Evolutionary conservation across 2,113 vertebrate genomes (phyloP), one percentile per base, ranked within the genome.

Genomic region (Chloropsis hardwickii): DNA sequence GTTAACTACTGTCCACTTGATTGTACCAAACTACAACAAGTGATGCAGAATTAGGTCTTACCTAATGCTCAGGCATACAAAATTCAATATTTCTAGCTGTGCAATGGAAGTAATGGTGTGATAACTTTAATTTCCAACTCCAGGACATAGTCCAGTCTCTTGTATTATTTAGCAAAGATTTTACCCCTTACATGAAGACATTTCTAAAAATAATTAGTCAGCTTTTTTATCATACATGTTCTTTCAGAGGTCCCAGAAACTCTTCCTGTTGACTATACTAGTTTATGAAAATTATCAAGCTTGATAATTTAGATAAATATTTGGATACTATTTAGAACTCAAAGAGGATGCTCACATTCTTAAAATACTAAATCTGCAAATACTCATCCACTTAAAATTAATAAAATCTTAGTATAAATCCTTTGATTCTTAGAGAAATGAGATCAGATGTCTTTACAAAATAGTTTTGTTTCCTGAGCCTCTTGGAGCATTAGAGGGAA

Each of bases 61-160:
- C 17, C 2, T 62, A 81, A 50, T 4, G n/a, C 14, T 31, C 7
- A 24, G 37, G 17, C 40, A 20, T n/a, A 42, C 11, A 71, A 57
- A 86, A 81, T 62, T 37, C 27, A 58, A 24, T 39, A 57, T 51
- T 92, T 81, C 50, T 39, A 69, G 40, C 21, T 51, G 7, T 53
- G 27, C 35, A 56, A n/a, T 18, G 19, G 29, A 88, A 47, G n/a
- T 48, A 83, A 67, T 2, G 0, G 44, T 40, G 33, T 12, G 14
- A 62, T 56, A 27, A 33, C 14, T 81, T 64, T 29, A 39, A 35
- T 29, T 89, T 74, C 31, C 25, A 72, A 3, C 29, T 48, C 50
- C 0, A 0, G 42, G 33, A 54, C 14, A 12, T 54, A 70, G 73
- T n/a, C 29, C 19, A 15, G 28, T 13, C 58, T 70, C 27, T n/a